Base-by-base conservation (phyloP, 2,797 vertebrate genomes). In the Stomatorhinus walkeri region DNA sequence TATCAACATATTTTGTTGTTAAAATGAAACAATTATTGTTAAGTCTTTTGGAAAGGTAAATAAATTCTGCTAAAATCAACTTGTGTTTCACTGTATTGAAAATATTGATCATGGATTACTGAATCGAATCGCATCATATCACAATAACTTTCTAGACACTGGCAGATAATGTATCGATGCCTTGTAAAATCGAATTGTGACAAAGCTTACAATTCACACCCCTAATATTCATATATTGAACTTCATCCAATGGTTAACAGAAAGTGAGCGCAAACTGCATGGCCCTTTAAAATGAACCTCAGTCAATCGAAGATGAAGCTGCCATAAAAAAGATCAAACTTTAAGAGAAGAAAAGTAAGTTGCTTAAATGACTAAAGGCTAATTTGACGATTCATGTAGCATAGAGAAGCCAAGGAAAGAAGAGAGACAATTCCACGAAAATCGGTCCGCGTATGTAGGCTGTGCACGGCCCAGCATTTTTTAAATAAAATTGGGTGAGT, bases 221-320 rank as follows among this genome's bases (percentile, higher is more conserved):
- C 12, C 24, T 36, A 72, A 72, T 72, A 14, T 32, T 32, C 28
- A 32, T 32, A 72, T 72, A 72, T 72, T 72, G n/a, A 43, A 19
- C 19, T 79, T 79, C n/a, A 43, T n/a, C 36, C 36, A n/a, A 43
- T 19, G 40, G 16, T 79, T 40, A 43, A 79, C 72, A 7, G 16
- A 79, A 79, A 79, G 90, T 79, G 51, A 88, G 89, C 92, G 91
- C 90, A 93, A 89, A 93, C 93, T 93, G 93, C 92, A 90, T 92
- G 92, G 40, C 36, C 36, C 72, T 79, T 94, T 32, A 32, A 72
- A 32, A 36, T 5, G 64, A 72, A 72, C 28, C 64, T 32, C 9
- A 64, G 24, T 32, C 64, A 68, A 32, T 68, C 3, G 2, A 22
- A 28, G 61, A 4, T 64, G 61, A 64, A 28, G 28, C 10, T 8